These are phyloP conservation scores for Phortica magna DNA, from an alignment of 2,888 invertebrate species.

Conservation along the genomic window DNA sequence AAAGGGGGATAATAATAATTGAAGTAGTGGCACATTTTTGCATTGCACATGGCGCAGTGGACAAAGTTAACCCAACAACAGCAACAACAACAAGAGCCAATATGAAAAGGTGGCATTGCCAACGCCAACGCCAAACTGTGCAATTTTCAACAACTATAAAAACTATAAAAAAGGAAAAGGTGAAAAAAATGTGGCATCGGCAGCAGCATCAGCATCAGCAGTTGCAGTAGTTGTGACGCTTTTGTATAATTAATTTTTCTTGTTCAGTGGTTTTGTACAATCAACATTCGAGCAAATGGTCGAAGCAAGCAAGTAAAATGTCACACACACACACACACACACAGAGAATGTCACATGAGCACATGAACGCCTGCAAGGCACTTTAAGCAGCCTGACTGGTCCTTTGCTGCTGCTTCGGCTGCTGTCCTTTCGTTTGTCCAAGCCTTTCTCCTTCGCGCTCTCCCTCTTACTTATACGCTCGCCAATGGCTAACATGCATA, in stretches of 20 bases:
- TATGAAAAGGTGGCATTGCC: neutral
- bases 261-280: constrained; percentile 77
- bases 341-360: constrained; percentile 35
- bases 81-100: neutral
- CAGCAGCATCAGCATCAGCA: constrained; percentile 43
- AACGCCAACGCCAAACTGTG: neutral
- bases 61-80: constrained; percentile 17
- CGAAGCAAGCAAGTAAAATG: constrained; percentile 62
- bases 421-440: neutral
- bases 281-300: constrained; percentile 69
- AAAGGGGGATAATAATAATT: neutral
- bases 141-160: neutral
- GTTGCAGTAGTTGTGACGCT: constrained; percentile 61
- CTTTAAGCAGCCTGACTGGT: constrained; percentile 34
- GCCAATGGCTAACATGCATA: constrained; percentile 65
- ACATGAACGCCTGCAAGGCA: constrained; percentile 36
- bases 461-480: neutral
- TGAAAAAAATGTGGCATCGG: constrained; percentile 25
- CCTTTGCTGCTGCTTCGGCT: constrained; percentile 36
- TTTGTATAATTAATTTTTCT: constrained; percentile 77
- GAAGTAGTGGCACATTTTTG: neutral
- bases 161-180: neutral
- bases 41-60: neutral
- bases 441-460: too few species aligned
- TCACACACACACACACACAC: constrained; percentile 49